A percentile compares a stretch with the other conserved stretches of the same genome.
Evolutionary conservation across 2,113 vertebrate species (phyloP).

Genomic region (Zapornia atra): DNA sequence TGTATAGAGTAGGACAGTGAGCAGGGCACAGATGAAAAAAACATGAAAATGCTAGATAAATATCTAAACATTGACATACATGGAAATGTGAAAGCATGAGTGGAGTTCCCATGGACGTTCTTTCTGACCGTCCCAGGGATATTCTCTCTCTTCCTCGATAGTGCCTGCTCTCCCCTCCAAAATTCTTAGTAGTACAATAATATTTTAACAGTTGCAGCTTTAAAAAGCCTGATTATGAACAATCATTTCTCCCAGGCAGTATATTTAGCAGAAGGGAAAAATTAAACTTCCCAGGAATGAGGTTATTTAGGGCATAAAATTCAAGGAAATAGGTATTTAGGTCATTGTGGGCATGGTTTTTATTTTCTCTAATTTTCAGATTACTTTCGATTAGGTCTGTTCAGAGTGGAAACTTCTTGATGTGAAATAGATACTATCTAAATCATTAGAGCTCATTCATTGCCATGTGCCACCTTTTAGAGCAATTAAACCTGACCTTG

Average conservation of each 20-base stretch:
- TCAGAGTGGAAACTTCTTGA: constrained; percentile 81
- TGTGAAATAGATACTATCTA: constrained; percentile 97
- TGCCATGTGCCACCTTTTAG: constrained; percentile 90
- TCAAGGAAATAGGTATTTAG: constrained; percentile 84
- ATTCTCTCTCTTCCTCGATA: neutral
- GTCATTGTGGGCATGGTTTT: constrained; percentile 81
- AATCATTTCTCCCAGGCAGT: constrained; percentile 62
- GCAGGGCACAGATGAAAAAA: neutral
- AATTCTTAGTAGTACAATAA: constrained; percentile 48
- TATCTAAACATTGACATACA: neutral
- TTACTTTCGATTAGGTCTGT: constrained; percentile 85
- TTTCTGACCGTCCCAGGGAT: neutral
- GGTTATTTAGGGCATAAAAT: constrained; percentile 77
- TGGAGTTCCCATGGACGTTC: neutral
- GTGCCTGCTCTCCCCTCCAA: neutral
- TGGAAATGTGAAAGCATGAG: neutral
- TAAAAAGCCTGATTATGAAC: constrained; percentile 63
- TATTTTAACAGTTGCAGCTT: constrained; percentile 70
- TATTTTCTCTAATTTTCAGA: constrained; percentile 88
- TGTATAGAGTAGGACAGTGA: neutral
- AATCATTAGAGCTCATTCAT: constrained; percentile 92
- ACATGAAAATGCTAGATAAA: neutral
- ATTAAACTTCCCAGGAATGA: constrained; percentile 70
- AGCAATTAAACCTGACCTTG: constrained; percentile 86
- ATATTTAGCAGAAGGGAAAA: constrained; percentile 75